phyloP scores from a whole-genome alignment of 1,140 invertebrate genomes.

The Gyrodactylus salaris region DNA sequence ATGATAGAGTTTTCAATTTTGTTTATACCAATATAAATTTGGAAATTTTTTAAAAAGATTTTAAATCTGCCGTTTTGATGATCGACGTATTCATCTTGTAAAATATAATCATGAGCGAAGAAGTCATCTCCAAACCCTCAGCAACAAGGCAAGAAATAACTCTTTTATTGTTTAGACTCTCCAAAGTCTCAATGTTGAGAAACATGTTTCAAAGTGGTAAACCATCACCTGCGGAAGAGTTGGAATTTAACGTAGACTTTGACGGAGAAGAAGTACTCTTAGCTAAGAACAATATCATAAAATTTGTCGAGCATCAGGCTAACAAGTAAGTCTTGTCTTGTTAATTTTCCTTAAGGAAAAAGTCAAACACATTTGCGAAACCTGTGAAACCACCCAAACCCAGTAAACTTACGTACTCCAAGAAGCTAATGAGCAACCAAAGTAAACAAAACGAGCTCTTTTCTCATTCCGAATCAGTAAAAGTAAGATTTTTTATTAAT shows the following conservation, averaged over 20 bases:
- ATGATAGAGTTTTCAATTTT: too few relatives aligned
- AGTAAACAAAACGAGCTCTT: not conserved
- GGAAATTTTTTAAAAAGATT: too few relatives aligned
- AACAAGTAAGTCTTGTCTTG: not conserved
- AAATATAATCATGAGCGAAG: not conserved
- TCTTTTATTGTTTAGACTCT: not conserved
- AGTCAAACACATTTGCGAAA: not conserved
- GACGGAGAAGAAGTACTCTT: not conserved
- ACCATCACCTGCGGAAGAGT: not conserved
- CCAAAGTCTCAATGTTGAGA: not conserved
- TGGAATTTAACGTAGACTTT: not conserved
- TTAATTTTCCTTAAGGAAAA: not conserved
- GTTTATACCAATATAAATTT: too few relatives aligned
- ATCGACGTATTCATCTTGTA: too few relatives aligned
- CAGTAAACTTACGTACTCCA: not conserved
- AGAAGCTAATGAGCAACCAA: too few relatives aligned
- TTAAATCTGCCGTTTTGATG: too few relatives aligned
- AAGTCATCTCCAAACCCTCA: not conserved
- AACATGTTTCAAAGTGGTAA: conserved; percentile 4
- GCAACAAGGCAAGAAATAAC: not conserved
- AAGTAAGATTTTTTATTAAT: not conserved
- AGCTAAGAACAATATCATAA: not conserved
- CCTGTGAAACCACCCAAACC: not conserved
- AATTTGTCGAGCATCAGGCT: not conserved
- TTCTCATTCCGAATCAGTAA: not conserved